Evolutionary conservation across 2,888 invertebrate genomes (phyloP), one percentile per base, ranked within the genome.

Genomic region (Yponomeuta plumbellus): DNA sequence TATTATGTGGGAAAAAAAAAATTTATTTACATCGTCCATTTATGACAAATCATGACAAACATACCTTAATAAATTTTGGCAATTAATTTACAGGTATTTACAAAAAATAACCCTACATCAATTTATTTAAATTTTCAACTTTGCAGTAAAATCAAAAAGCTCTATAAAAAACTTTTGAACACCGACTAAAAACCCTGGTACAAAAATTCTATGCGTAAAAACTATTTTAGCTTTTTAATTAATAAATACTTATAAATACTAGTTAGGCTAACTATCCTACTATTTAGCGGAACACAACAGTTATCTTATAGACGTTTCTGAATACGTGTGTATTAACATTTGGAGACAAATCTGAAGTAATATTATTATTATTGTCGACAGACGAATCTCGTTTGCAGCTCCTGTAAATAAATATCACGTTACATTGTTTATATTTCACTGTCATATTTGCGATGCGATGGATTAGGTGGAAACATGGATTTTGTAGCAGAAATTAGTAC

Each of bases 231-330:
- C 26, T 5, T 17, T 52, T 17, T 52, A 52, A 17, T 52, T 52
- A 4, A 52, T 52, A 17, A 52, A 52, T 52, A 34, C 8, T 52
- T 17, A 52, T 52, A 52, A 0, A 17, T 17, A 52, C 17, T 17
- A 52, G 5, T 17, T 52, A 52, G 13, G 44, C 34, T 52, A 52
- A 13, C 44, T 52, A 52, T 52, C 17, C 44, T 17, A 52, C 44
- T 52, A 52, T 3, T 13, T 52, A 3, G 22, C 34, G 6, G n/a
- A 26, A 10, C 57, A 65, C 65, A 58, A 67, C 77, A 86, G 82
- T 86, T 90, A 90, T 85, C 90, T 89, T 74, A 90, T 82, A 17
- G 85, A 82, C 1, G 83, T 79, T 64, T 84, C 86, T 2, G 83
- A 81, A 68, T 81, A 85, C 68, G 81, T 84, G 68, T 83, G 81